phyloP scores from a whole-genome alignment of 2,113 vertebrate genomes.

The Zapornia atra region DNA sequence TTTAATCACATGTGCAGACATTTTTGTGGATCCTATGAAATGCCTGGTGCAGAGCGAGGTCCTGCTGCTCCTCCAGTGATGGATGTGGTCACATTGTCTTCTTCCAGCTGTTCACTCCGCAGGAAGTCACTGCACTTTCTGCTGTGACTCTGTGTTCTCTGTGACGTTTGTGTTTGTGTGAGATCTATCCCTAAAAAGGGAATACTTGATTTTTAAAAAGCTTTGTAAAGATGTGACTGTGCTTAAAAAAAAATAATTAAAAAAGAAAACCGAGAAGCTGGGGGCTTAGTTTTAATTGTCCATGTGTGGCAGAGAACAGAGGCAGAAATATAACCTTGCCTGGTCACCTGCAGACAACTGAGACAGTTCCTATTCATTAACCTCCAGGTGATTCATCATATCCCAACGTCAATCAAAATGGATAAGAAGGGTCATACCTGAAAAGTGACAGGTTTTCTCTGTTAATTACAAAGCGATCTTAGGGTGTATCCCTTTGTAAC shows the following conservation, averaged over 20 bases:
- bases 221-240: neutral
- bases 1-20: neutral
- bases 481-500: neutral
- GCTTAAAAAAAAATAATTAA: neutral
- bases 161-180: neutral
- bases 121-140: neutral
- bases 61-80: neutral
- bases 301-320: neutral
- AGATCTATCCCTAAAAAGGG: neutral
- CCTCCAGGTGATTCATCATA: neutral
- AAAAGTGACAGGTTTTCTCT: neutral
- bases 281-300: neutral
- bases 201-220: neutral
- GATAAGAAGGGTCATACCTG: neutral
- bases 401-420: neutral
- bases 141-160: neutral
- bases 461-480: neutral
- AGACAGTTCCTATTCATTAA: accelerated
- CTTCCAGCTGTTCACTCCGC: neutral
- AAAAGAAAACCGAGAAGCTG: neutral
- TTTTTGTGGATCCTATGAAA: neutral
- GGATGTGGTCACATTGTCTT: neutral
- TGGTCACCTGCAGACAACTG: neutral
- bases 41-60: neutral
- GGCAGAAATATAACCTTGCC: neutral